Evolutionary conservation across 2,888 invertebrate species (phyloP).

Genomic region (Drosophila macrospina): DNA sequence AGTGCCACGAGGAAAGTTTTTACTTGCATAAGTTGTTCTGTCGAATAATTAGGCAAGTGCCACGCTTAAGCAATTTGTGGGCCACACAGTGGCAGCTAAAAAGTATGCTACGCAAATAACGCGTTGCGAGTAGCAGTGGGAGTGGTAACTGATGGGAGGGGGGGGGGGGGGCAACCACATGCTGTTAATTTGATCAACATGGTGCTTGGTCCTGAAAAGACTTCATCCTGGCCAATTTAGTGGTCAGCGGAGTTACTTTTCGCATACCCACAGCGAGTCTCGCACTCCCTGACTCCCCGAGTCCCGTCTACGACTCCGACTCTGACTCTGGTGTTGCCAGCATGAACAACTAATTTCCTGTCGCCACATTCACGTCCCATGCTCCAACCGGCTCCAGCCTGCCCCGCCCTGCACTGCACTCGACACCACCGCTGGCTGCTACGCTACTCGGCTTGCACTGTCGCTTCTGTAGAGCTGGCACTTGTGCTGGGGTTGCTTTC

Average conservation of each 20-base stretch:
- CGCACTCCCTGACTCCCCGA: too few species aligned
- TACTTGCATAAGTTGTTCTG: conserved; percentile 45
- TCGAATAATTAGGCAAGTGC: conserved; percentile 60
- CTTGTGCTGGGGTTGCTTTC: conserved; percentile 12
- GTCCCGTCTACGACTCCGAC: background rate
- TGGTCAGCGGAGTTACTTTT: conserved; percentile 55
- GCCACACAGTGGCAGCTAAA: conserved; percentile 33
- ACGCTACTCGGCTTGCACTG: conserved; percentile 52
- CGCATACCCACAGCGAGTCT: conserved; percentile 3
- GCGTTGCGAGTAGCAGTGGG: background rate
- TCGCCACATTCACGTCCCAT: conserved; percentile 59
- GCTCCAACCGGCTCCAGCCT: conserved; percentile 28
- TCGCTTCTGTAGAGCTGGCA: conserved; percentile 9
- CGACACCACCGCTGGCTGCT: conserved; percentile 50
- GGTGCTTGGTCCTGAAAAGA: conserved; percentile 40
- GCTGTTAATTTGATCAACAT: conserved; percentile 79
- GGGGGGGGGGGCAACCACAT: conserved; percentile 50
- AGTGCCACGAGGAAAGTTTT: conserved; percentile 40
- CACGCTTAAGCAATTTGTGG: conserved; percentile 51
- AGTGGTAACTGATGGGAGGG: background rate
- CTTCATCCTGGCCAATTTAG: conserved; percentile 71
- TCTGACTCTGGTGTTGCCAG: conserved; percentile 59
- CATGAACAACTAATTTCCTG: conserved; percentile 76
- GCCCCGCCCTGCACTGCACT: conserved; percentile 32
- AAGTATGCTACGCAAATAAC: conserved; percentile 51